These are phyloP conservation scores for Darevskia nairensis DNA, from an alignment of 2,797 vertebrate genomes.

Conservation along the genomic window DNA sequence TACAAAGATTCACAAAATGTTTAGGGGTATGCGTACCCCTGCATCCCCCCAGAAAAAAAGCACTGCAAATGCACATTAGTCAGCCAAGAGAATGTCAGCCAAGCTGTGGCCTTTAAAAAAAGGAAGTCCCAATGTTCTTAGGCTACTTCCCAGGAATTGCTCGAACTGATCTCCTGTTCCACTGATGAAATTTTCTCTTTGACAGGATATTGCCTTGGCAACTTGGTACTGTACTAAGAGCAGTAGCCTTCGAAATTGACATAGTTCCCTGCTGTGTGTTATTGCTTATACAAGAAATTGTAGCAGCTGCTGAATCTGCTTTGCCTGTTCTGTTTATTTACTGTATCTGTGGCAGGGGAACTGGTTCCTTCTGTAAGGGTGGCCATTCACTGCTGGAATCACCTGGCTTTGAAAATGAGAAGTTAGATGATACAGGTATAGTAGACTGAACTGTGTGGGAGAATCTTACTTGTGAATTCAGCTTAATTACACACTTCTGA, in stretches of 20 bases:
- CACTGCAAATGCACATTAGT: neutral
- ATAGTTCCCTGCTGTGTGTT: neutral
- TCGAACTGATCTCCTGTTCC: neutral
- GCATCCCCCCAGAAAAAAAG: too few species aligned
- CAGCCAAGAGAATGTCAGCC: neutral
- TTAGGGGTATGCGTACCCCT: too few species aligned
- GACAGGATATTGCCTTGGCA: neutral
- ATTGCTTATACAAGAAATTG: neutral
- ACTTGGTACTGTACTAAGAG: neutral
- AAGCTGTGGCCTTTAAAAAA: neutral
- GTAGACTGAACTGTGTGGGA: neutral
- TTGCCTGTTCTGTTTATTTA: constrained; percentile 23
- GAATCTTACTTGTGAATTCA: neutral
- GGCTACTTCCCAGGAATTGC: neutral
- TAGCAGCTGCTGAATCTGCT: neutral
- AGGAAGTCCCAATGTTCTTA: neutral
- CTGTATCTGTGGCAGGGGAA: neutral
- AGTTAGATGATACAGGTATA: neutral
- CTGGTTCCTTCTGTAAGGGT: neutral
- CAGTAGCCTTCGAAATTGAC: neutral
- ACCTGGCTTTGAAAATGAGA: constrained; percentile 23
- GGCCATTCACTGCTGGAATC: neutral
- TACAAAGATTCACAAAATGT: too few species aligned
- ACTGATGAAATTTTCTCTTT: constrained; percentile 17
- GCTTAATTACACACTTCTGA: neutral